Percentiles rank a stretch among this genome's conserved stretches.
Conservation (phyloP, 2,888 invertebrate genomes). For the Ormyrus rosae region DNA sequence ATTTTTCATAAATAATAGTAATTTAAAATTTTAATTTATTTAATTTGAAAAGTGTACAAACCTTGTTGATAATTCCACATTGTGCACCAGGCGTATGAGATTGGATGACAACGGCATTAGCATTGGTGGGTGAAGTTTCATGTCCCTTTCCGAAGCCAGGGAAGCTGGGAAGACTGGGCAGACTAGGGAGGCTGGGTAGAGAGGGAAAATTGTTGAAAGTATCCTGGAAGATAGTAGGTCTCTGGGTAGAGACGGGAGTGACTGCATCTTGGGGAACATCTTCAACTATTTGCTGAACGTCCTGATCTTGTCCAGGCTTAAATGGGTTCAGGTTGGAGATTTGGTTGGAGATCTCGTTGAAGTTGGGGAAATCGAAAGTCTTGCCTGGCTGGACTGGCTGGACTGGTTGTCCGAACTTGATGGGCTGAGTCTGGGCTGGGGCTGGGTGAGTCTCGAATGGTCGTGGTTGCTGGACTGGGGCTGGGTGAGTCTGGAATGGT, state of each 20-base stretch:
- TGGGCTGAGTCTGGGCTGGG: no score
- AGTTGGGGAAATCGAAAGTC: slow-evolving; percentile 36
- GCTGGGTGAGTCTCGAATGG: no score
- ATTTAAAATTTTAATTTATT: neutral
- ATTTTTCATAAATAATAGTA: neutral
- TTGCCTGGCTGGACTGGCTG: slow-evolving; percentile 11
- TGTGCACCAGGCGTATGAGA: slow-evolving; percentile 65
- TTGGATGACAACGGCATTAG: slow-evolving; percentile 56
- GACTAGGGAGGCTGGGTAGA: slow-evolving; percentile 43
- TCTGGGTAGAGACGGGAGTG: slow-evolving; percentile 9
- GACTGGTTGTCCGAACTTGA: neutral
- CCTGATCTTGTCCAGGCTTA: slow-evolving; percentile 27
- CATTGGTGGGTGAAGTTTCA: neutral
- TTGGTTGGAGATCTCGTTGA: slow-evolving; percentile 32
- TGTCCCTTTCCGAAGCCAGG: slow-evolving; percentile 64
- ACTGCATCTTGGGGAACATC: no score
- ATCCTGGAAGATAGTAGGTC: slow-evolving; percentile 38
- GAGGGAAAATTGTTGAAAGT: neutral
- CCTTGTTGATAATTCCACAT: slow-evolving; percentile 74
- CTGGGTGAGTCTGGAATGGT: slow-evolving; percentile 1
- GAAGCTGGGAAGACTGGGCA: slow-evolving; percentile 49
- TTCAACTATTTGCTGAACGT: no score
- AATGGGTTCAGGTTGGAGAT: slow-evolving; percentile 24
- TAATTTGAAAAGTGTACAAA: slow-evolving; percentile 60
- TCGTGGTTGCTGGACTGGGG: neutral